Conservation (phyloP, 2,113 vertebrate species). For the Bubo blakistoni region DNA sequence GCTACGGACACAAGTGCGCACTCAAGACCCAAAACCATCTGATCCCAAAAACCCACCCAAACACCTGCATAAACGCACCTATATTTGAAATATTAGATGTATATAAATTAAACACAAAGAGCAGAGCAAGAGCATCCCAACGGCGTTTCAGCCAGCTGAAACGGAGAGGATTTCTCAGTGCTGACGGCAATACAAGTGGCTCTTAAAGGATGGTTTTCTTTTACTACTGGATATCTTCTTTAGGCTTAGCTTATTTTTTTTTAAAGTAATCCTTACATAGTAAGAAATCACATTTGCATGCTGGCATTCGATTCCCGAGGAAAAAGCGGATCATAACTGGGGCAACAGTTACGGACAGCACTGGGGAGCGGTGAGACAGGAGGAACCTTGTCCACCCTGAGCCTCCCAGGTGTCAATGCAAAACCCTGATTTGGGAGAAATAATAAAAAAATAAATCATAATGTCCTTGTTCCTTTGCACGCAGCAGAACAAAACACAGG, state of each 20-base stretch:
- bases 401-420: neutral
- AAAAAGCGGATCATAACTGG: neutral
- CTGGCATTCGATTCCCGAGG: neutral
- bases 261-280: constrained; percentile 35
- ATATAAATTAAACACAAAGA: neutral
- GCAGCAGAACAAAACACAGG: neutral
- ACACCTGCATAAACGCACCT: fast-evolving
- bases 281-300: constrained; percentile 64
- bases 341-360: neutral
- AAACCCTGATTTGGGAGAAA: neutral
- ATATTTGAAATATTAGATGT: fast-evolving
- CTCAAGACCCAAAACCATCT: fast-evolving
- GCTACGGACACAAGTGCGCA: fast-evolving
- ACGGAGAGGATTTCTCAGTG: constrained; percentile 20
- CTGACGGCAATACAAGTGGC: constrained; percentile 24
- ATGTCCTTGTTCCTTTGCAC: neutral
- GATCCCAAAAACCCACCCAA: neutral
- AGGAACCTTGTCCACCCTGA: neutral
- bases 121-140: neutral
- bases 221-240: constrained; percentile 16
- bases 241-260: constrained; percentile 3
- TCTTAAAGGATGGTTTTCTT: constrained; percentile 2
- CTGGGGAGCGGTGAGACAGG: neutral
- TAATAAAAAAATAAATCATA: neutral
- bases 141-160: neutral